Evolutionary conservation across 2,888 invertebrate genomes (phyloP).

Genomic region (Teleiodes luculella): DNA sequence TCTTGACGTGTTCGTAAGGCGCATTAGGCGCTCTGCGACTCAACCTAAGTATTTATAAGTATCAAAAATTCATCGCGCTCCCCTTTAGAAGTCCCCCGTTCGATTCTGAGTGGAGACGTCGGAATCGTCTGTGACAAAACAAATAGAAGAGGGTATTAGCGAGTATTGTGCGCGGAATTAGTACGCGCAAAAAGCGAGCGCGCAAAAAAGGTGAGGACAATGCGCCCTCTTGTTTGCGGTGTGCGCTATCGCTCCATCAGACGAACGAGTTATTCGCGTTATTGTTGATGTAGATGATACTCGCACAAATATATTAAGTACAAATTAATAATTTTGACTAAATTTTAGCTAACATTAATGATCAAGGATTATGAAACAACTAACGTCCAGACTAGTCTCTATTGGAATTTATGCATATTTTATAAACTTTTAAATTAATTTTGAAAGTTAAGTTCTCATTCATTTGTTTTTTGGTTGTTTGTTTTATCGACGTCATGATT

Average conservation of each 20-base stretch:
- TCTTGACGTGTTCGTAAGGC: background rate
- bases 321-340: too few species aligned
- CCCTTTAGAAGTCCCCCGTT: background rate
- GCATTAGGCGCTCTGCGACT: background rate
- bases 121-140: constrained; percentile 22
- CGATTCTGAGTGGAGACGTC: background rate
- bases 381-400: too few species aligned
- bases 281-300: constrained; percentile 26
- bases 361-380: too few species aligned
- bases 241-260: constrained; percentile 60
- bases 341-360: too few species aligned
- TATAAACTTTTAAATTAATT: too few species aligned
- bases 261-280: constrained; percentile 23
- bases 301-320: background rate
- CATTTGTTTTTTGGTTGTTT: too few species aligned
- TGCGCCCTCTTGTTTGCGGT: constrained; percentile 67
- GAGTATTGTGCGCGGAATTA: constrained; percentile 56
- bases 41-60: constrained; percentile 8
- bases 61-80: constrained; percentile 6
- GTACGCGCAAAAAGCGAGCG: constrained; percentile 38
- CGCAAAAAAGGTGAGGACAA: constrained; percentile 43
- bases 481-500: too few species aligned
- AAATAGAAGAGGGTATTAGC: constrained; percentile 44
- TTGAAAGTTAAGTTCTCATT: too few species aligned
- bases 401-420: too few species aligned